Conservation (phyloP, 2,888 invertebrate genomes). For the Chrysolina oricalcia region DNA sequence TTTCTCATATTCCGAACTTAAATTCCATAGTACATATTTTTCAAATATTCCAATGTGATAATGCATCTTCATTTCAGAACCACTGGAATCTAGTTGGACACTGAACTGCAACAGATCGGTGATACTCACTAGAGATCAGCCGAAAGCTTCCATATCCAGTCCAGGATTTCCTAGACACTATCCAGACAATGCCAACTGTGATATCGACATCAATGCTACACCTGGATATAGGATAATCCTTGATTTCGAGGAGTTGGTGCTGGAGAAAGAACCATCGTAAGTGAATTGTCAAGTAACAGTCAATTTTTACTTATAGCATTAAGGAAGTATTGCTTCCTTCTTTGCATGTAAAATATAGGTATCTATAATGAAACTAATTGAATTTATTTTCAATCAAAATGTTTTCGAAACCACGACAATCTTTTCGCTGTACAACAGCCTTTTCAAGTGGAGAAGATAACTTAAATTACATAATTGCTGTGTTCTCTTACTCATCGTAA, state of each 20-base stretch:
- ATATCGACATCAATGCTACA: conserved; percentile 81
- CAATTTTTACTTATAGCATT: not conserved
- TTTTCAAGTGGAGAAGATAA: too few species aligned
- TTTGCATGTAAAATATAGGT: too few species aligned
- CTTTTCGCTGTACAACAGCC: too few species aligned
- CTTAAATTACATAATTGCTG: too few species aligned
- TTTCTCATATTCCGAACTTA: too few species aligned
- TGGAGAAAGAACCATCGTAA: conserved; percentile 86
- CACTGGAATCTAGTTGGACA: conserved; percentile 71
- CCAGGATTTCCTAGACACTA: conserved; percentile 88
- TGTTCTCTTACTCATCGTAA: too few species aligned
- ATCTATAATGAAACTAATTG: too few species aligned
- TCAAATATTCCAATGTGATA: too few species aligned
- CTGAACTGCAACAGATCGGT: conserved; percentile 82
- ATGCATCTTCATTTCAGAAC: conserved; percentile 66
- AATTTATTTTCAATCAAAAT: too few species aligned
- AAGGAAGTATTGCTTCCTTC: too few species aligned
- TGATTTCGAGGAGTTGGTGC: conserved; percentile 84
- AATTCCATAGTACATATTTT: too few species aligned
- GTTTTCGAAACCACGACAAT: too few species aligned
- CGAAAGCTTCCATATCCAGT: conserved; percentile 81
- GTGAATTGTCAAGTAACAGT: conserved; percentile 62
- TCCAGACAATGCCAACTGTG: conserved; percentile 84
- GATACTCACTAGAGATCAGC: conserved; percentile 78
- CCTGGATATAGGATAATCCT: conserved; percentile 80